phyloP scores from a whole-genome alignment of 2,797 vertebrate species.

The Enteromius thamalakanensis region DNA sequence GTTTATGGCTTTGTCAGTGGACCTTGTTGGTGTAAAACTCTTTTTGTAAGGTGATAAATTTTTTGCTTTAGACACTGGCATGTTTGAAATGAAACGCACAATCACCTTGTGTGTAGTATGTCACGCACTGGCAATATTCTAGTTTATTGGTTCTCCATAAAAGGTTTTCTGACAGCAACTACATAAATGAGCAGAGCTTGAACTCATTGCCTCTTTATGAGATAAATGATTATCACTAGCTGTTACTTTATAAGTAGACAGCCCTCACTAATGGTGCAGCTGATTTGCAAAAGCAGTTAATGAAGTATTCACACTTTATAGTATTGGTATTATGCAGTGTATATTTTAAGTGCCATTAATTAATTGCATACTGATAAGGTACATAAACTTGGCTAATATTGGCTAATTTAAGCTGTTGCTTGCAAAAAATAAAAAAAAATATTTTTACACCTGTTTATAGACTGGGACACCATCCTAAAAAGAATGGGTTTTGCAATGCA shows the following conservation, averaged over 20 bases:
- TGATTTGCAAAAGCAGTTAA: not conserved
- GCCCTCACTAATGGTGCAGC: not conserved
- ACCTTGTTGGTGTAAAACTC: not conserved
- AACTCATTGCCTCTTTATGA: not conserved
- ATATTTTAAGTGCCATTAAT: conserved; percentile 9
- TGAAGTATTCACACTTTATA: conserved; percentile 2
- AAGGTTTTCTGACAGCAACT: conserved; percentile 10
- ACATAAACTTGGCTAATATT: not conserved
- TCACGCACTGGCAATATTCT: not conserved
- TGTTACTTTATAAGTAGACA: not conserved
- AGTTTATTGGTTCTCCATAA: conserved; percentile 14
- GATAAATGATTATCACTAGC: not conserved
- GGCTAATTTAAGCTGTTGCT: not conserved
- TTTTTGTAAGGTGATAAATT: not conserved
- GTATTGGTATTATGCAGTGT: not conserved
- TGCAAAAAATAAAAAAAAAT: not conserved
- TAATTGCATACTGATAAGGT: conserved; percentile 4
- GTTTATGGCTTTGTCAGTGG: not conserved
- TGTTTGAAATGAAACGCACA: not conserved
- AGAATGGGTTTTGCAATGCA: not conserved
- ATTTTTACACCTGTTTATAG: not conserved
- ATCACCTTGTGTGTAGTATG: not conserved
- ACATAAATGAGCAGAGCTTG: conserved; percentile 11
- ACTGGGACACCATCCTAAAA: not conserved
- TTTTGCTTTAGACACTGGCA: not conserved